Evolutionary conservation across 2,113 vertebrate species (phyloP).

Genomic region (Todiramphus chloris): DNA sequence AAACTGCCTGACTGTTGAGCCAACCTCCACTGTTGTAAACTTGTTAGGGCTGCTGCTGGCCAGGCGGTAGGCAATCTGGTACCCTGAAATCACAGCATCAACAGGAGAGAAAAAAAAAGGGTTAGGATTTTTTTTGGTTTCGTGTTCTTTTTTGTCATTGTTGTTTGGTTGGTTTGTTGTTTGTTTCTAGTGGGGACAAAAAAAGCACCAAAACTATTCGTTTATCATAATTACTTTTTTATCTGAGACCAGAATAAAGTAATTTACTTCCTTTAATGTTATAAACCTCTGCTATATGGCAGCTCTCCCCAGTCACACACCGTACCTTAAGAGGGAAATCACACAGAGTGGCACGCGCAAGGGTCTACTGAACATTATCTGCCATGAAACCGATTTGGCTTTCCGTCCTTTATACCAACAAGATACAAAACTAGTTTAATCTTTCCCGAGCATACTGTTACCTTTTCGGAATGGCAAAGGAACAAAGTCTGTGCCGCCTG

Average conservation of each 20-base stretch:
- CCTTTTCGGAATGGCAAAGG: not conserved
- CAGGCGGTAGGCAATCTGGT: constrained; percentile 92
- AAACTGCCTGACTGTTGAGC: constrained; percentile 89
- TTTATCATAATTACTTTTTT: not conserved
- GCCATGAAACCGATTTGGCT: not conserved
- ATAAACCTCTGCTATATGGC: not conserved
- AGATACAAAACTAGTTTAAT: not conserved
- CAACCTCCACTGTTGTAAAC: constrained; percentile 92
- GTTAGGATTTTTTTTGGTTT: not conserved
- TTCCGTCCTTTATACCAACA: not conserved
- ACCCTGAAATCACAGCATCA: constrained; percentile 75
- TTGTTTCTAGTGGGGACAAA: not conserved
- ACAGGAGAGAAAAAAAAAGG: not conserved
- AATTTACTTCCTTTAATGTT: not conserved
- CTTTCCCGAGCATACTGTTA: not conserved
- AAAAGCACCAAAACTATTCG: not conserved
- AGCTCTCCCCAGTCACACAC: not conserved
- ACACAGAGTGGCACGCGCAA: not conserved
- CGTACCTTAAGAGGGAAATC: not conserved
- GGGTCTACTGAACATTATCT: not conserved
- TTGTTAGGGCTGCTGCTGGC: constrained; percentile 86
- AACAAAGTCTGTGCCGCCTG: not conserved
- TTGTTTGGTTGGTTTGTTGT: no score
- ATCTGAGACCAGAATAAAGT: not conserved
- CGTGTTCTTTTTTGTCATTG: no score